Percentiles rank a stretch among this genome's conserved stretches.
These are phyloP conservation scores for Tenrec ecaudatus DNA, from an alignment of 2,113 vertebrate species.

Conservation along the genomic window DNA sequence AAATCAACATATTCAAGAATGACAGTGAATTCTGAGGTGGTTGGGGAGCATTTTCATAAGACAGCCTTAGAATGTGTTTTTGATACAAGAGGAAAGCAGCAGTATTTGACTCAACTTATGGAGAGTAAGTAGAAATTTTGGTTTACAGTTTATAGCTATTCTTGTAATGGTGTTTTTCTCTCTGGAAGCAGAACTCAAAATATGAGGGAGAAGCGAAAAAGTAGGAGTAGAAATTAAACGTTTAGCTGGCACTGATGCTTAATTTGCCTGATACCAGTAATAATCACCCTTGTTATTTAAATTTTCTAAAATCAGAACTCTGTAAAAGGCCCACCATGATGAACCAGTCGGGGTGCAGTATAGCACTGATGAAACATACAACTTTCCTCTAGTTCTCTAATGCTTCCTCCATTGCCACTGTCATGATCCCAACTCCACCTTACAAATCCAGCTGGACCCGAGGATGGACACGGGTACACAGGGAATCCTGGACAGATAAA, in stretches of 20 bases:
- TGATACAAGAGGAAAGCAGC: background rate
- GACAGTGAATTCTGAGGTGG: conserved; percentile 57
- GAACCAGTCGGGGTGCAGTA: no score
- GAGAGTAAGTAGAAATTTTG: background rate
- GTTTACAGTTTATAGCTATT: conserved; percentile 27
- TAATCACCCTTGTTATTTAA: background rate
- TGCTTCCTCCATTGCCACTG: no score
- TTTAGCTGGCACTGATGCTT: background rate
- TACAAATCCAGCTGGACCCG: no score
- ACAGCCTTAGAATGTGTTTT: background rate
- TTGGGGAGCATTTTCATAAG: background rate
- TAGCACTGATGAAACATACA: no score
- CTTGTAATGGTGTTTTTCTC: conserved; percentile 37
- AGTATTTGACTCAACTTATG: background rate
- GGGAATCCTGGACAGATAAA: no score
- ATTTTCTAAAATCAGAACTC: conserved; percentile 20
- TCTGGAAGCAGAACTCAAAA: conserved; percentile 46
- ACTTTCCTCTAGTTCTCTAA: no score
- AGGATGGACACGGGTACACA: no score
- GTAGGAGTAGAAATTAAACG: background rate
- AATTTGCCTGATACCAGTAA: conserved; percentile 7
- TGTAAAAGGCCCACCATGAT: background rate
- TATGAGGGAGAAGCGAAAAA: background rate
- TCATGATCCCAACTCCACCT: no score
- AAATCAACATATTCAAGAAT: conserved; percentile 35